Evolutionary conservation across 2,113 vertebrate species (phyloP).

Genomic region (Dicrurus megarhynchus): DNA sequence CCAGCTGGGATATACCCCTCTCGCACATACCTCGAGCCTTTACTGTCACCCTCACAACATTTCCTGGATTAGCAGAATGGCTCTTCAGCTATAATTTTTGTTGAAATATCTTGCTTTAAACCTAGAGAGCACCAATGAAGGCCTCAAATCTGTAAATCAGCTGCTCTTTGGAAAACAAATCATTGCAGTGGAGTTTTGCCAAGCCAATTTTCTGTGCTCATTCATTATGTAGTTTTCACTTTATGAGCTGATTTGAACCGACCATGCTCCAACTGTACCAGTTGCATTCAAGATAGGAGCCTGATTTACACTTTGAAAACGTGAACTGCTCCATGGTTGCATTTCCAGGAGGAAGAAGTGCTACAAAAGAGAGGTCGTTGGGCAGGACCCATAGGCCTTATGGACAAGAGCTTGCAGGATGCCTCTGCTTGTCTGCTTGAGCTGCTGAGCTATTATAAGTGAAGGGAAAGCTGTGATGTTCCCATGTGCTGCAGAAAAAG

Average conservation of each 20-base stretch:
- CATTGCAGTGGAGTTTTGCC: constrained; percentile 3
- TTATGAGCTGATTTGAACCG: constrained; percentile 50
- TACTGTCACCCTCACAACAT: constrained; percentile 22
- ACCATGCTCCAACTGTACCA: not conserved
- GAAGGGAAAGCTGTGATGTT: not conserved
- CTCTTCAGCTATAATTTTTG: constrained; percentile 44
- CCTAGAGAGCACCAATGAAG: not conserved
- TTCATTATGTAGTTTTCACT: constrained; percentile 53
- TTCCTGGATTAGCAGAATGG: constrained; percentile 27
- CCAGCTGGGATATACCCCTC: not conserved
- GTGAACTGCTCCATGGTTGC: not conserved
- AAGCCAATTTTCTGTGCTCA: constrained; percentile 24
- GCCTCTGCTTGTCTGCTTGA: not conserved
- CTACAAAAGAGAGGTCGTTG: not conserved
- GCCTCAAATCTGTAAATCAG: constrained; percentile 48
- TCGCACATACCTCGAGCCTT: not conserved
- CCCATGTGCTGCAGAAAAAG: not conserved
- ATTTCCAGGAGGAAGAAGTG: not conserved
- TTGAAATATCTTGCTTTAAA: constrained; percentile 54
- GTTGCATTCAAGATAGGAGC: not conserved
- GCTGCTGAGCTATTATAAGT: not conserved
- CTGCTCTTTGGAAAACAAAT: constrained; percentile 36
- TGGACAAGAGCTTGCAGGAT: not conserved
- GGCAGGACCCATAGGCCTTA: not conserved
- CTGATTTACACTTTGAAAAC: constrained; percentile 33